Evolutionary conservation across 53 echinoderm and acorn worm species (phyloP), one percentile per base, ranked within the genome.

Genomic region (Luidia sarsii): DNA sequence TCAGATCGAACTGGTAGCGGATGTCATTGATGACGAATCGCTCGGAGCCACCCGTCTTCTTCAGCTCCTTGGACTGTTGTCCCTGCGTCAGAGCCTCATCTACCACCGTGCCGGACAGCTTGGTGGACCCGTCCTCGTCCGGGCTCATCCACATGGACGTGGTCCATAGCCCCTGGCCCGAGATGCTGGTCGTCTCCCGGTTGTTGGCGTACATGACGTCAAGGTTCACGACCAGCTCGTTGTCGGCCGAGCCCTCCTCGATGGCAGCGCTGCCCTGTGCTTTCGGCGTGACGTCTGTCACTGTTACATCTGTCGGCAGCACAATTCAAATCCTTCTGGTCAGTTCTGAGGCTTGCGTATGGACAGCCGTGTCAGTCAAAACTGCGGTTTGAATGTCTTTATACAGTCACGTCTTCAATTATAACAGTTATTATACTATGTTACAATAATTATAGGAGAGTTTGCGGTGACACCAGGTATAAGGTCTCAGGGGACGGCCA

Each of bases 141-240:
- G 85, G 63, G 20, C 90, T 90, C 16, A 87, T 85, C 95, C 95
- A 95, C 14, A 84, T 71, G 34, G 87, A 79, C 10, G 90, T 68
- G 65, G 81, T 82, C 95, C 95, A 95, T 36, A 95, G 79, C 46
- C 90, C 80, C 37, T 95, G 86, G 21, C 95, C 95, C 2, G 16
- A 29, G 3, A 77, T n/a, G 24, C 77, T 60, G 34, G 92, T 86
- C 35, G 92, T 89, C 45, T 82, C 86, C 18, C 67, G 23, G 30
- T 57, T 82, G 43, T 92, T 77, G 50, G 54, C 57, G 25, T 89
- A 89, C 70, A 53, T 57, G 35, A 94, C 71, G 19, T 82, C 82
- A 37, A 90, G 38, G 38, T 86, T 53, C 18, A 86, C 57, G 27
- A 22, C 36, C 11, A 94, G 16, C 19, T 82, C 57, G 49, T 90